Evolutionary conservation across 2,113 vertebrate genomes (phyloP).

Genomic region (Callionymus lyra): DNA sequence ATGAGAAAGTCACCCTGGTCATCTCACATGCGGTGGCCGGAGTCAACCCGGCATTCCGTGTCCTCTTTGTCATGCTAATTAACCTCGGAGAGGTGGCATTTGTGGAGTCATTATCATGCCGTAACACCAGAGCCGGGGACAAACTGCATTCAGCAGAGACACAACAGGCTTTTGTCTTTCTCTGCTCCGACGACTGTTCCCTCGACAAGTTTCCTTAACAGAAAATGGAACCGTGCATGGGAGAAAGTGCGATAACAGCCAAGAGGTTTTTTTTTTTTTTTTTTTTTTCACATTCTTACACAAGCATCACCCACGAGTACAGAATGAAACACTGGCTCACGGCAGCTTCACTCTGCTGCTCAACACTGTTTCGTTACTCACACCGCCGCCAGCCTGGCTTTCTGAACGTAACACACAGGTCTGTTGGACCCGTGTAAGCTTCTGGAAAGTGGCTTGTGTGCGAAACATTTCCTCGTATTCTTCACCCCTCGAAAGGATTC

Average conservation of each 20-base stretch:
- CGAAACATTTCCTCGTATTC: no score
- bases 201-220: no score
- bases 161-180: slow-evolving; percentile 29
- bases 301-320: slow-evolving; percentile 19
- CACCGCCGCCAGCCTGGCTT: slow-evolving; percentile 10
- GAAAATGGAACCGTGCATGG: no score
- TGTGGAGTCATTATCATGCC: slow-evolving; percentile 72
- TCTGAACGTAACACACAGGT: slow-evolving; percentile 13
- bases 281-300: slow-evolving; percentile 39
- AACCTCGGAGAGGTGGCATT: slow-evolving; percentile 68
- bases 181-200: no score
- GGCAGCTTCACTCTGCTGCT: slow-evolving; percentile 31
- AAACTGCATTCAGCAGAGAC: slow-evolving; percentile 48
- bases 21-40: slow-evolving; percentile 54
- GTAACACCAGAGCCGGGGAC: slow-evolving; percentile 52
- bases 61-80: slow-evolving; percentile 76
- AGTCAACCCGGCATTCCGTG: slow-evolving; percentile 46
- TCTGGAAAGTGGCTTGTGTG: slow-evolving; percentile 19
- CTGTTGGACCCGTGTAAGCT: slow-evolving; percentile 30
- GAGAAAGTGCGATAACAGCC: slow-evolving; percentile 23
- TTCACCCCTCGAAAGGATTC: no score
- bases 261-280: no score
- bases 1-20: slow-evolving; percentile 56
- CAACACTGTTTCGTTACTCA: slow-evolving; percentile 46
- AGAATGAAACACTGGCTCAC: slow-evolving; percentile 35